Base-by-base conservation (phyloP, 2,113 vertebrate genomes). In the Felis chaus region DNA sequence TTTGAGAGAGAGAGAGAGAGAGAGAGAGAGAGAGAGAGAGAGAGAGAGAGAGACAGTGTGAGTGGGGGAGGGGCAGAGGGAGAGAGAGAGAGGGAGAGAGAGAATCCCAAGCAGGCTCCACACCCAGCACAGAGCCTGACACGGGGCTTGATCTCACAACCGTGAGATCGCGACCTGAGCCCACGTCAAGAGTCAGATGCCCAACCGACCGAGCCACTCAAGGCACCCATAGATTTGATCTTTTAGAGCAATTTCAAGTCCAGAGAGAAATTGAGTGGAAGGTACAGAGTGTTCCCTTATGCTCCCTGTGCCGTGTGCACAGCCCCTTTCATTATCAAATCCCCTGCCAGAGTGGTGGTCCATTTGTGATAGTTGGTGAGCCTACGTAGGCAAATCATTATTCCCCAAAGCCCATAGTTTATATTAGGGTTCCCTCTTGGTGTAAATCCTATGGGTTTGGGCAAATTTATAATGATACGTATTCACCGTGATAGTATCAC, bases 401-500 rank as follows among this genome's bases (percentile, higher is more conserved):
- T 16, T n/a, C 31, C 45, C 21, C 57, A 14, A 31, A 31, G 8
- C 3, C 21, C 13, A 13, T 14, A 31, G 66, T 76, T 33, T 10
- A 48, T 18, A 14, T 8, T 16, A 29, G 23, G 39, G 68, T 55
- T 39, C 57, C 5, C 53, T 80, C 69, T 66, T 57, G 57, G 19
- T 55, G 25, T 48, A 36, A 39, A 8, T n/a, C 71, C 31, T 66
- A 5, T 41, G 78, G 61, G 19, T 65, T 66, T 13, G 12, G 45
- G 36, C 36, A 39, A 15, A 36, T 48, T 7, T 55, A 1, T 21
- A 31, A 18, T 33, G 68, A 33, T 16, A 0, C 12, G 18, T 41
- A 5, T 12, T 15, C 66, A 16, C 19, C 36, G 18, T 13, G 39
- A 25, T 12, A 10, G 25, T 0, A 8, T 45, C 3, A 2, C 8